These are phyloP conservation scores for Tortrix viridana DNA, from an alignment of 2,888 invertebrate species.

Conservation along the genomic window DNA sequence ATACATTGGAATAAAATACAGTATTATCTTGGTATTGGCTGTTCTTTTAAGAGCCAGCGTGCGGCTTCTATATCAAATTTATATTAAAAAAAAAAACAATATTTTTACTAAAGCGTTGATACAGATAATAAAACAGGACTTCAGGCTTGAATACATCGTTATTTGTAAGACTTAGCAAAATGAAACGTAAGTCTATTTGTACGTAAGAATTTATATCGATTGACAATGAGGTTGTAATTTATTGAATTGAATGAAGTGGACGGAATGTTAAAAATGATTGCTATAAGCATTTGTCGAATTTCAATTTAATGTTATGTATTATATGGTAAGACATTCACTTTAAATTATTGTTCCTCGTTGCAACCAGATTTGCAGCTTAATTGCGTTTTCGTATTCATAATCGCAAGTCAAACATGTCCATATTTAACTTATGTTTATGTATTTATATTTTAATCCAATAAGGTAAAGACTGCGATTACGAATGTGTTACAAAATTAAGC, in stretches of 20 bases:
- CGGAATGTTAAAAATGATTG: conserved; percentile 18
- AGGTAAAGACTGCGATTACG: too few species aligned
- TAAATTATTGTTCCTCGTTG: background rate
- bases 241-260: conserved; percentile 23
- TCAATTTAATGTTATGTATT: conserved; percentile 10
- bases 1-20: too few species aligned
- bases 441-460: too few species aligned
- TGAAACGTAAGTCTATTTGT: conserved; percentile 23
- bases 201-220: conserved; percentile 36
- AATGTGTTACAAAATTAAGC: background rate
- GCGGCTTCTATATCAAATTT: too few species aligned
- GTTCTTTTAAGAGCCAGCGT: too few species aligned
- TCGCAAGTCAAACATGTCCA: too few species aligned
- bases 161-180: conserved; percentile 14
- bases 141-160: background rate
- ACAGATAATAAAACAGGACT: conserved; percentile 20
- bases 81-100: too few species aligned
- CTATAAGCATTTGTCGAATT: conserved; percentile 23
- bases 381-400: too few species aligned
- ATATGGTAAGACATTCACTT: conserved; percentile 23
- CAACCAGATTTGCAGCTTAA: too few species aligned
- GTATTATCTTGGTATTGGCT: too few species aligned
- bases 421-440: too few species aligned
- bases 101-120: background rate
- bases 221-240: conserved; percentile 37